Conservation (phyloP, 2,113 vertebrate species). For the Morone chrysops region DNA sequence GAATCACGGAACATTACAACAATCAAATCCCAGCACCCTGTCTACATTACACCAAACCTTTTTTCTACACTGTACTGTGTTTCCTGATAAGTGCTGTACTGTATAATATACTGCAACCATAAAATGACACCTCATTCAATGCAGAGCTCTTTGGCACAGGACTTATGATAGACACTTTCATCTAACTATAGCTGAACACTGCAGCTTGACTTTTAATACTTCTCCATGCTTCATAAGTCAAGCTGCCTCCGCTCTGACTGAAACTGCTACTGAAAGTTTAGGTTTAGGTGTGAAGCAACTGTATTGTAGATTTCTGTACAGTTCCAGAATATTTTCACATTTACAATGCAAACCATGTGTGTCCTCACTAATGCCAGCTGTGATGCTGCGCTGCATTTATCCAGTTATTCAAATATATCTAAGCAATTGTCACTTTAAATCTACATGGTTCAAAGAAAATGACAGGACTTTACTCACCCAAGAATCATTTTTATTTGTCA, state of each 20-base stretch:
- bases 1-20: not conserved
- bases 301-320: slow-evolving; percentile 4
- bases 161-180: not conserved
- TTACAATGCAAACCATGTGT: not conserved
- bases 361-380: not conserved
- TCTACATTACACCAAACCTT: not conserved
- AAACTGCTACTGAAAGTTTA: slow-evolving; percentile 69
- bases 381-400: not conserved
- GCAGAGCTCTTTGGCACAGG: not conserved
- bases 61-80: not conserved
- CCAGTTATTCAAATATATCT: not conserved
- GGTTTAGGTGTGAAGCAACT: slow-evolving; percentile 32
- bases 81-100: not conserved
- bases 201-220: not conserved
- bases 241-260: slow-evolving; percentile 27
- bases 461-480: not conserved
- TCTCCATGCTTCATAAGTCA: slow-evolving; percentile 43
- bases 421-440: not conserved
- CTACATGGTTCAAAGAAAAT: not conserved
- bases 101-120: not conserved
- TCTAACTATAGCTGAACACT: not conserved
- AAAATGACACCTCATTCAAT: not conserved
- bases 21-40: not conserved
- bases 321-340: slow-evolving; percentile 35
- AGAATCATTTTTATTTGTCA: slow-evolving; percentile 66